phyloP scores from a whole-genome alignment of 2,797 vertebrate species.

The Amphiprion clarkii region DNA sequence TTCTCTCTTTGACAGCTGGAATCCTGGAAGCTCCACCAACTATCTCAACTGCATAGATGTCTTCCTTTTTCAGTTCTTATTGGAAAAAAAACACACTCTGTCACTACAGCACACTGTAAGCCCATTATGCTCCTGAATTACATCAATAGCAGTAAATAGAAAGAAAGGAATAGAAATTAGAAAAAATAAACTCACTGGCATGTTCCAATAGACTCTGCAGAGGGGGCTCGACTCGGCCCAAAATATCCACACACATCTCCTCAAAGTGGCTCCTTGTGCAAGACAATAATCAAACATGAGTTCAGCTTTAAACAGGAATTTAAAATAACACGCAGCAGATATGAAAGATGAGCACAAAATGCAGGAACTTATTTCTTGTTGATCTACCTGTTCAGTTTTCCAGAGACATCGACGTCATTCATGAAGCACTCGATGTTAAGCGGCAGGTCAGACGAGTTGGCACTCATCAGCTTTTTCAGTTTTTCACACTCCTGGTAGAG shows the following conservation, averaged over 20 bases:
- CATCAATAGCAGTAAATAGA: not conserved
- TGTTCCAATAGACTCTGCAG: conserved; percentile 94
- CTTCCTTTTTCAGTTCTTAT: conserved; percentile 94
- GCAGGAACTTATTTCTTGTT: not conserved
- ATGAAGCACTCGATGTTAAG: conserved; percentile 99
- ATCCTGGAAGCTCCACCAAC: conserved; percentile 97
- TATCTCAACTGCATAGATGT: conserved; percentile 98
- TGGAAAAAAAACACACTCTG: conserved; percentile 20
- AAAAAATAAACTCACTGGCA: conserved; percentile 89
- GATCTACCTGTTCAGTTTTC: conserved; percentile 94
- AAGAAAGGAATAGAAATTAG: not conserved
- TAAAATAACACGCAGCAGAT: not conserved
- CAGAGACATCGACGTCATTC: conserved; percentile 96
- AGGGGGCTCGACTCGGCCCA: conserved; percentile 92
- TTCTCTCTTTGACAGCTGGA: conserved; percentile 94
- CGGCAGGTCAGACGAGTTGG: conserved; percentile 96
- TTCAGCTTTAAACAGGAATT: not conserved
- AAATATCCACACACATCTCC: conserved; percentile 92
- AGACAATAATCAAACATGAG: conserved; percentile 14
- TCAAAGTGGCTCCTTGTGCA: conserved; percentile 90
- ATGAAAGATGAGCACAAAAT: not conserved
- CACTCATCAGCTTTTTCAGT: conserved; percentile 98
- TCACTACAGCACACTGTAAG: not conserved
- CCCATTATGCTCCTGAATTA: not conserved
- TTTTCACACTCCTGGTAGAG: conserved; percentile 98